Percentiles rank a stretch among this genome's conserved stretches.
Evolutionary conservation across 37 sponge, comb jelly and placozoan species (phyloP).

Genomic region (Aplysina aerophoba): DNA sequence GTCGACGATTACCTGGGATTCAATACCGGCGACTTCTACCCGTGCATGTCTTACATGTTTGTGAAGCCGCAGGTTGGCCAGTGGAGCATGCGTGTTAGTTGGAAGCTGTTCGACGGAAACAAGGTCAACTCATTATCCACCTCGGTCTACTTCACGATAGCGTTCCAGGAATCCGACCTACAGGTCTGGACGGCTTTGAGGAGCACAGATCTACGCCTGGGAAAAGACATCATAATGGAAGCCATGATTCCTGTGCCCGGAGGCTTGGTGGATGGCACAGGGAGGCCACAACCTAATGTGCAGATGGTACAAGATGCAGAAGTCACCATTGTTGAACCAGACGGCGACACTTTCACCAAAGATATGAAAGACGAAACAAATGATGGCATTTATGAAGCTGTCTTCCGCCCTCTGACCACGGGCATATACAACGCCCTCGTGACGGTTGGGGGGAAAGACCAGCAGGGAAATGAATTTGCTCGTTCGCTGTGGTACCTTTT

Average conservation of each 20-base stretch:
- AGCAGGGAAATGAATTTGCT: background rate
- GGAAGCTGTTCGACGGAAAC: background rate
- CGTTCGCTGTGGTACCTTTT: constrained; percentile 35
- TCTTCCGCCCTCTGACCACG: background rate
- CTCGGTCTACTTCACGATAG: background rate
- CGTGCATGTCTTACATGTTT: constrained; percentile 1
- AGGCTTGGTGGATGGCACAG: background rate
- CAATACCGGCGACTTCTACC: constrained; percentile 7
- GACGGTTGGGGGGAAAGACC: background rate
- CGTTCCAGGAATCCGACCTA: background rate
- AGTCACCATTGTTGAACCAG: background rate
- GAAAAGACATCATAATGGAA: background rate
- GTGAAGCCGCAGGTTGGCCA: background rate
- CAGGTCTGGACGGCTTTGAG: background rate
- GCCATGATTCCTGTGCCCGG: constrained; percentile 2
- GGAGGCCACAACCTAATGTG: background rate
- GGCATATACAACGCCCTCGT: constrained; percentile 9
- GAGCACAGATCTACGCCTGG: background rate
- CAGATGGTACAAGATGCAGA: background rate
- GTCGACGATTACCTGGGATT: background rate
- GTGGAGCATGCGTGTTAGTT: constrained; percentile 10
- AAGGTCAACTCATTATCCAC: background rate
- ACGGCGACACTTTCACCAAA: background rate
- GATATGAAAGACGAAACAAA: background rate
- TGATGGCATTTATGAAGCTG: constrained; percentile 21